Conservation (phyloP, 2,113 vertebrate species). For the Herpetotheres cachinnans region DNA sequence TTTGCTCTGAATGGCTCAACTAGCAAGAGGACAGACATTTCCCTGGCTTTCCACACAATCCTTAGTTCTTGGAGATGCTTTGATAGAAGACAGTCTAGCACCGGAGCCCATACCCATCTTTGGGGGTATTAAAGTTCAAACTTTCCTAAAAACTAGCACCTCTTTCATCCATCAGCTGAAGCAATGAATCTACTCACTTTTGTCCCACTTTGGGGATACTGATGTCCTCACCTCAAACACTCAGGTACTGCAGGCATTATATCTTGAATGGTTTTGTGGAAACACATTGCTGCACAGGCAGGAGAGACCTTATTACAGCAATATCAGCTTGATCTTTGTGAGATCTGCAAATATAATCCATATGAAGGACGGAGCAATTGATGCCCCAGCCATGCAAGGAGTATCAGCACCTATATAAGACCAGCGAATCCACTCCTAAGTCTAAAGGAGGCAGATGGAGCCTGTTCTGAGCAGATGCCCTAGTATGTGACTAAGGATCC, state of each 20-base stretch:
- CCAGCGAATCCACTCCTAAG: not conserved
- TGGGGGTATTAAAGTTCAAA: not conserved
- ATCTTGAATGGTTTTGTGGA: not conserved
- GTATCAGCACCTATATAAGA: not conserved
- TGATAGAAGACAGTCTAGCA: not conserved
- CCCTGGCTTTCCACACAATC: not conserved
- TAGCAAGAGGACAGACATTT: not conserved
- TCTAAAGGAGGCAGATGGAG: not conserved
- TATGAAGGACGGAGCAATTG: not conserved
- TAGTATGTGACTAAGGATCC: not conserved
- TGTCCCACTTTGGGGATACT: not conserved
- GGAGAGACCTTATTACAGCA: not conserved
- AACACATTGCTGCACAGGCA: not conserved
- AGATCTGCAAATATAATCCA: not conserved
- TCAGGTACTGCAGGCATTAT: not conserved
- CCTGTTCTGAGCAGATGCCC: not conserved
- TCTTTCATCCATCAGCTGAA: not conserved
- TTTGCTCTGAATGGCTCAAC: not conserved
- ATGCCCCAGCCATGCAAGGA: not conserved
- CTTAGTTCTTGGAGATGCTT: not conserved
- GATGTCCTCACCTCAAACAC: not conserved
- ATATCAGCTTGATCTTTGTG: not conserved
- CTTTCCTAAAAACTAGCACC: not conserved
- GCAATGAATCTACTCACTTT: not conserved
- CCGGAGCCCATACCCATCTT: not conserved